Base-by-base conservation (phyloP, 2,888 invertebrate genomes). In the Barypeithes pellucidus region DNA sequence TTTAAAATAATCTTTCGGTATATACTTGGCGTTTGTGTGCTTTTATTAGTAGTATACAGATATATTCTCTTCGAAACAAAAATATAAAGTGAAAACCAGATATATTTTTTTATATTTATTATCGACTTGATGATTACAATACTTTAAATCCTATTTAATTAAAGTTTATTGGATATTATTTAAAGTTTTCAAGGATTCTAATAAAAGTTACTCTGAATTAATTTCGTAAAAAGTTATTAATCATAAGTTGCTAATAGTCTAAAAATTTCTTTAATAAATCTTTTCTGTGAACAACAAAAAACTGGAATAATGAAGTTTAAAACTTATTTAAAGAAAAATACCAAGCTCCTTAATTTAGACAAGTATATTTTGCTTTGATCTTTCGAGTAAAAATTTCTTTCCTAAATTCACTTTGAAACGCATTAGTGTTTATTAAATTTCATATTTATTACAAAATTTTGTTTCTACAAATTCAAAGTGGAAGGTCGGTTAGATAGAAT, bases 311-410 rank as follows among this genome's bases (percentile, higher is more conserved):
- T 57, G 39, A 66, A 72, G 47, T 72, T 52, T 12, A 43, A 36
- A 43, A 66, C 50, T 72, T 59, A 72, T 54, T 52, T 50, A 43
- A 72, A 66, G 57, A 47, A 65, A 72, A 66, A 66, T 66, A 72
- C 33, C 45, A 60, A 72, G 65, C 52, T 72, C 43, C 47, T 72
- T 66, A 59, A 66, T 72, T 66, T 52, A 18, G 20, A 50, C 47
- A 29, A 41, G 50, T 57, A 57, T 41, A 11, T 43, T 39, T 47
- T 47, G 9, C 60, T 72, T 72, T 72, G 72, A 72, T 65, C 72
- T 43, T 16, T 59, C 36, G 18, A 66, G 41, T 43, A 52, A 39
- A 66, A 66, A 43, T 39, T 66, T 57, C 41, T 54, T 36, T 54
- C 18, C 3, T 24, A 14, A 24, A 52, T 50, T 39, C 54, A 12